Conservation (phyloP, 2,888 invertebrate species). For the Synergus itoensis region DNA sequence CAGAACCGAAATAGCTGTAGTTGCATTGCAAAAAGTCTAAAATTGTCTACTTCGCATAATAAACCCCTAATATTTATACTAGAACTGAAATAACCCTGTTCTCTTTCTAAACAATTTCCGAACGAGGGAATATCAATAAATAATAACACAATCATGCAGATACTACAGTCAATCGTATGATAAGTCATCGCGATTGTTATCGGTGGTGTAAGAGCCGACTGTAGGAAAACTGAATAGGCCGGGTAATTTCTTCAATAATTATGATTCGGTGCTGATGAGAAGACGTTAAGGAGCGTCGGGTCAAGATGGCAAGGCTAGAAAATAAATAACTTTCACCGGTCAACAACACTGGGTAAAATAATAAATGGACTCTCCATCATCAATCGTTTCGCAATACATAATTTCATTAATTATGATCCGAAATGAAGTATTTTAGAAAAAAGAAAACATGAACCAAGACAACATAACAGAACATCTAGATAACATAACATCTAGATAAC, state of each 20-base stretch:
- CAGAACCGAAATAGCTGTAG: no score
- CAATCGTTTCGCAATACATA: neutral
- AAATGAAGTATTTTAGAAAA: no score
- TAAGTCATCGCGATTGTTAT: conserved; percentile 34
- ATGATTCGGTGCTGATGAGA: conserved; percentile 37
- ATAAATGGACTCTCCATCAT: conserved; percentile 3
- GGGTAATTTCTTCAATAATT: conserved; percentile 33
- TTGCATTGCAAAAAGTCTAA: no score
- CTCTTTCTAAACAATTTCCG: neutral
- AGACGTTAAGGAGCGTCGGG: conserved; percentile 38
- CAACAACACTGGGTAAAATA: conserved; percentile 21
- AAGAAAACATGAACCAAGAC: no score
- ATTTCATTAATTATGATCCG: neutral
- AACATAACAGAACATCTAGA: no score
- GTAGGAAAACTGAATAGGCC: conserved; percentile 22
- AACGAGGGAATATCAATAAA: no score
- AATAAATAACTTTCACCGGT: conserved; percentile 42
- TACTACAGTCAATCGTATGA: neutral
- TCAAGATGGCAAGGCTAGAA: conserved; percentile 37
- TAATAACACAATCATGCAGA: neutral
- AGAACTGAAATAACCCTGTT: neutral
- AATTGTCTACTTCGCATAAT: no score
- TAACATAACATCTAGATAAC: no score
- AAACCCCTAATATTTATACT: no score
- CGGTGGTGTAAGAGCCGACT: conserved; percentile 31